Conservation (phyloP, 2,797 vertebrate species). For the Eulemur mongoz region DNA sequence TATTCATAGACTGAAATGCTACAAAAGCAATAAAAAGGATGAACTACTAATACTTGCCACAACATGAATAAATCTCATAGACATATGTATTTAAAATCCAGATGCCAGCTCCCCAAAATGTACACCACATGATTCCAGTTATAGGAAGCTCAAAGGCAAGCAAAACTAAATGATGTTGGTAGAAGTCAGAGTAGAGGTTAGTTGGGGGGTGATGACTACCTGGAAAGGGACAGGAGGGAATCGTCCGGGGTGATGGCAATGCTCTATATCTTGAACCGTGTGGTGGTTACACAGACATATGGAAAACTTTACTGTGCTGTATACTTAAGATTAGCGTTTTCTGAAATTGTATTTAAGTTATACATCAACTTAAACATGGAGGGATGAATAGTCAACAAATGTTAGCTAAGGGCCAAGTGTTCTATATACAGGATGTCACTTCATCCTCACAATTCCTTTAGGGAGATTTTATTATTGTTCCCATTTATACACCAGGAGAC, state of each 20-base stretch:
- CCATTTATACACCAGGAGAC: neutral
- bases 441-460: neutral
- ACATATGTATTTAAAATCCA: neutral
- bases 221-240: neutral
- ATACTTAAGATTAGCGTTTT: neutral
- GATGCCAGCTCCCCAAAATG: neutral
- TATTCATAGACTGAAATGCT: neutral
- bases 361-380: neutral
- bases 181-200: neutral
- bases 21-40: neutral
- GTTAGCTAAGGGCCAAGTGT: neutral
- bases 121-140: neutral
- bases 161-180: neutral
- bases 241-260: neutral
- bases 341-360: neutral
- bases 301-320: neutral
- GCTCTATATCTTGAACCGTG: neutral
- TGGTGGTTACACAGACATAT: neutral
- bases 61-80: neutral
- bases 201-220: neutral
- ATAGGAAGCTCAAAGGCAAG: neutral
- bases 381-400: neutral
- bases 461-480: neutral
- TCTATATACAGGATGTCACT: neutral
- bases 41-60: neutral